These are phyloP conservation scores for Nesometra sesokonis DNA, from an alignment of 35 echinoderm and acorn worm genomes.

Conservation along the genomic window DNA sequence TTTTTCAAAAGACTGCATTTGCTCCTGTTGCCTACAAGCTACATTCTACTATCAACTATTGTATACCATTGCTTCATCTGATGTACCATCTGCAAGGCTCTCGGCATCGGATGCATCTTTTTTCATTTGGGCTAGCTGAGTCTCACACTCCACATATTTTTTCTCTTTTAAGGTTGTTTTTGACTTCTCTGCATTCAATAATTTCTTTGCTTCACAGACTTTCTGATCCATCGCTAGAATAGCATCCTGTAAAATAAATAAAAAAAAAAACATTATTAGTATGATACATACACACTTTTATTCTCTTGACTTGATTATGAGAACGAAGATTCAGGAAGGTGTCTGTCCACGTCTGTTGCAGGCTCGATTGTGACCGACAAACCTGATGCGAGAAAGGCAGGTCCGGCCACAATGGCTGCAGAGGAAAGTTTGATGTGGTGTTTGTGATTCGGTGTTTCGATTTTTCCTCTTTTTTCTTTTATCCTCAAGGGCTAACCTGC, in stretches of 20 bases:
- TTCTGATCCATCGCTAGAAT: conserved; percentile 95
- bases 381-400: too few relatives aligned
- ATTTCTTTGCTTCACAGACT: conserved; percentile 91
- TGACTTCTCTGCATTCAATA: conserved; percentile 52
- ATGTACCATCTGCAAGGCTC: conserved; percentile 74
- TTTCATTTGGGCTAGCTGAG: conserved; percentile 72
- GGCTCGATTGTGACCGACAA: too few relatives aligned
- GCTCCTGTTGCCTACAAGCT: too few relatives aligned
- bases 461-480: too few relatives aligned
- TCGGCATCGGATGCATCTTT: conserved; percentile 96
- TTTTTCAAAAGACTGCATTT: too few relatives aligned
- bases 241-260: conserved; percentile 47
- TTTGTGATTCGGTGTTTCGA: too few relatives aligned
- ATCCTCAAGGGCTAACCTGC: too few relatives aligned
- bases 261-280: not conserved
- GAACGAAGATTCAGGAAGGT: too few relatives aligned
- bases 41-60: not conserved
- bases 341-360: too few relatives aligned
- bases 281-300: not conserved
- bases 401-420: too few relatives aligned
- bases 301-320: too few relatives aligned
- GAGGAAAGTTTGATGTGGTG: too few relatives aligned
- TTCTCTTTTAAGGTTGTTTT: conserved; percentile 75
- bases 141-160: conserved; percentile 48
- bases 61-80: conserved; percentile 88